Evolutionary conservation across 2,113 vertebrate genomes (phyloP).

Genomic region (Chaetorhynchus papuensis): DNA sequence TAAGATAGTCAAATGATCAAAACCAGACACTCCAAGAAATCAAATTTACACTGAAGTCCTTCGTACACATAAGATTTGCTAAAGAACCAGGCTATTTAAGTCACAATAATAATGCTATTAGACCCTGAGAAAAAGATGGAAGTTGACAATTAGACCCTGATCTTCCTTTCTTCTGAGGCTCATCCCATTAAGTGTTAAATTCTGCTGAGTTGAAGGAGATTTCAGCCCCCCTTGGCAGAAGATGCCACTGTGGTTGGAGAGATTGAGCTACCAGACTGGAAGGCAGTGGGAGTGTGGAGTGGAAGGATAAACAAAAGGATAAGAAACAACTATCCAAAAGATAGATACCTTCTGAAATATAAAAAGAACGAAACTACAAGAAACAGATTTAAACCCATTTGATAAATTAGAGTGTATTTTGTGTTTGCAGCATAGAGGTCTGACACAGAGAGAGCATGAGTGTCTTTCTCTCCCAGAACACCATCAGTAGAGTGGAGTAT

Average conservation of each 20-base stretch:
- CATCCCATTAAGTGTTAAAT: background rate
- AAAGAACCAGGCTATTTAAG: background rate
- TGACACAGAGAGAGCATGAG: background rate
- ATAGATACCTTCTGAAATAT: background rate
- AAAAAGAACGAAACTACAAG: background rate
- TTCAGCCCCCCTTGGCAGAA: background rate
- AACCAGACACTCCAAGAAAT: background rate
- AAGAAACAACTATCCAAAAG: background rate
- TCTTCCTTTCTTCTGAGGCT: background rate
- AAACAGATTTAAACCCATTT: background rate
- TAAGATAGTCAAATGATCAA: background rate
- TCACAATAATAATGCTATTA: background rate
- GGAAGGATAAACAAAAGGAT: background rate
- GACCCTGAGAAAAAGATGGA: background rate
- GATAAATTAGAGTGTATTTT: background rate
- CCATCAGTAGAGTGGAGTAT: background rate
- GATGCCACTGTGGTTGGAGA: background rate
- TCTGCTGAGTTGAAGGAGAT: background rate
- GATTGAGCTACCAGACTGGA: background rate
- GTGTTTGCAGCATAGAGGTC: background rate
- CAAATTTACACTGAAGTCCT: background rate
- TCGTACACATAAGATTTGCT: background rate
- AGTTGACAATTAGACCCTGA: background rate
- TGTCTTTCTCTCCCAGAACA: background rate
- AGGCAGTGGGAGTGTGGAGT: background rate